These are phyloP conservation scores for Dendrolimus houi DNA, from an alignment of 2,888 invertebrate genomes.

Conservation along the genomic window DNA sequence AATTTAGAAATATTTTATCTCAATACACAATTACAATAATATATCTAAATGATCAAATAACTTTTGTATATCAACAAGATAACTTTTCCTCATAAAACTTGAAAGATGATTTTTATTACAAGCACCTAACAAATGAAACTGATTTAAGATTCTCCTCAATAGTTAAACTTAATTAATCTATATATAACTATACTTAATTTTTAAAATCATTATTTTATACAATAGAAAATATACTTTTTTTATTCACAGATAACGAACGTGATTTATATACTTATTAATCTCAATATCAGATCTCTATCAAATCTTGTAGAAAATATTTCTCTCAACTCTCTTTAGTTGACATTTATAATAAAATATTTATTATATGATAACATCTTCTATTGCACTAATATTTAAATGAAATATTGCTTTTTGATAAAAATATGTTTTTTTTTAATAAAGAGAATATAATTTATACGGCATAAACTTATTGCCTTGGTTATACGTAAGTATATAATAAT, in stretches of 20 bases:
- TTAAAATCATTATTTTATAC: constrained; percentile 19
- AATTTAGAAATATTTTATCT: neutral
- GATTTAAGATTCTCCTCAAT: constrained; percentile 12
- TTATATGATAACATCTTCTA: constrained; percentile 63
- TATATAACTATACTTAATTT: constrained; percentile 13
- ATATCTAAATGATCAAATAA: neutral
- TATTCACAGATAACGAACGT: constrained; percentile 28
- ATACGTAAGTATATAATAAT: constrained; percentile 6
- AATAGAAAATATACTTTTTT: constrained; percentile 33
- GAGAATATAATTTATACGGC: constrained; percentile 21
- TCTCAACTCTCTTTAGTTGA: constrained; percentile 32
- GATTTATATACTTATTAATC: constrained; percentile 56
- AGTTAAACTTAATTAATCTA: constrained; percentile 7
- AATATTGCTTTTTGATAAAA: constrained; percentile 53
- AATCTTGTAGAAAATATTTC: constrained; percentile 37
- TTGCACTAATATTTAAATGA: constrained; percentile 58
- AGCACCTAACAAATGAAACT: constrained; percentile 27
- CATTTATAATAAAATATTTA: constrained; percentile 54
- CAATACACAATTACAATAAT: no score
- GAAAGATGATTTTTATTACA: constrained; percentile 14
- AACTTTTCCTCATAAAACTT: neutral
- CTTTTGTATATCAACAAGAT: neutral
- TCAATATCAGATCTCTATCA: constrained; percentile 70
- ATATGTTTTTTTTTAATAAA: constrained; percentile 39
- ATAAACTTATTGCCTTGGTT: constrained; percentile 23